Evolutionary conservation across 2,113 vertebrate species (phyloP), one percentile per base, ranked within the genome.

Genomic region (Podilymbus podiceps): DNA sequence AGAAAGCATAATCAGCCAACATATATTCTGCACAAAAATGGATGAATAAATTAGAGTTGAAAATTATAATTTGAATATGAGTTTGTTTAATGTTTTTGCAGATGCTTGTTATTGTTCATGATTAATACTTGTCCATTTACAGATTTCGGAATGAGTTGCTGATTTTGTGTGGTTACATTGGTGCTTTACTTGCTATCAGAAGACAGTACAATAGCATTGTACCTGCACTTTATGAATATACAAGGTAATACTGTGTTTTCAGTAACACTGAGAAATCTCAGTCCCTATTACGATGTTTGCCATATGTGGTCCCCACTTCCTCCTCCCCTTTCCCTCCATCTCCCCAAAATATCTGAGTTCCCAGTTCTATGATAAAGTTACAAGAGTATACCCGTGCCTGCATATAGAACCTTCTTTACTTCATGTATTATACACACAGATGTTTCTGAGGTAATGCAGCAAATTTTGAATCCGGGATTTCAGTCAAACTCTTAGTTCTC

Each of bases 161-260:
- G 81, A 99, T 99, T 96, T 95, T 99, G 27, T 99, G 98, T 95
- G 99, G 99, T 55, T 99, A 99, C 8, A 21, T 97, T 38, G 99
- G 99, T 66, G 99, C 98, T n/a, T 97, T 99, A 67, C 97, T 99
- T 86, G 99, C 99, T 85, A 99, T 99, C 86, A 98, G 98, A 91
- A 99, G 99, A 94, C 98, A 98, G 28, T 99, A 99, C 95, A 97
- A 93, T 74, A 99, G 98, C 96, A 99, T 99, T n/a, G 98, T 99
- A 25, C 99, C 99, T 55, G 99, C 99, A 50, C 98, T 99, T 68
- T 99, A 99, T 58, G 99, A 99, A 76, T 99, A 99, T 67, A 99
- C 99, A 66, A 99, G 99, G 99, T 99, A 98, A 80, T 62, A 25
- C 11, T 60, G 15, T 28, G 8, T 40, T 79, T 82, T 68, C 22